Evolutionary conservation across 2,113 vertebrate species (phyloP).

Genomic region (Probosciger aterrimus): DNA sequence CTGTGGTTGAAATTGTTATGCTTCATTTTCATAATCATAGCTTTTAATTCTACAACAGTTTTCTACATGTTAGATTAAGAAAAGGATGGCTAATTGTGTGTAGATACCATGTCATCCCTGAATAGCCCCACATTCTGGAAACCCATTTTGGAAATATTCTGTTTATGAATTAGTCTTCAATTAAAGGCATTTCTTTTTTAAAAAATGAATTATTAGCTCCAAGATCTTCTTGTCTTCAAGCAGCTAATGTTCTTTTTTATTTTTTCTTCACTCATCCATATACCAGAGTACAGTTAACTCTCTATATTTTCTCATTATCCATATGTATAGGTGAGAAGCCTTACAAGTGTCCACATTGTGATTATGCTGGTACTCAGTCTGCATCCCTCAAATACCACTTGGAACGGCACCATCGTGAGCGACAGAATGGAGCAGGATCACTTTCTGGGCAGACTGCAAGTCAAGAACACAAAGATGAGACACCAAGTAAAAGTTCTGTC

Average conservation of each 20-base stretch:
- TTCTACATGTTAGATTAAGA: slow-evolving; percentile 79
- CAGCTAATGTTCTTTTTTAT: slow-evolving; percentile 24
- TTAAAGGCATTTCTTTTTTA: slow-evolving; percentile 57
- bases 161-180: slow-evolving; percentile 68
- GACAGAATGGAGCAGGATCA: slow-evolving; percentile 88
- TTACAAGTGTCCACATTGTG: slow-evolving; percentile 84
- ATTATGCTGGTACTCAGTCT: slow-evolving; percentile 97
- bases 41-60: slow-evolving; percentile 80
- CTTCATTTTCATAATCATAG: slow-evolving; percentile 84
- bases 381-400: slow-evolving; percentile 97
- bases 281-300: slow-evolving; percentile 53
- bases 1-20: slow-evolving; percentile 78
- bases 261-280: neutral
- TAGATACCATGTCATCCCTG: slow-evolving; percentile 75
- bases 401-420: slow-evolving; percentile 93
- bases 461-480: slow-evolving; percentile 90
- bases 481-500: slow-evolving; percentile 79
- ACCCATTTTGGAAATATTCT: slow-evolving; percentile 56
- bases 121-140: slow-evolving; percentile 69
- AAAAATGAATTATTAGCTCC: slow-evolving; percentile 60
- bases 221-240: slow-evolving; percentile 48
- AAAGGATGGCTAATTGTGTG: slow-evolving; percentile 79
- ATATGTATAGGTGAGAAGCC: slow-evolving; percentile 91
- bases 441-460: slow-evolving; percentile 78
- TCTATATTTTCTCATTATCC: neutral